These are phyloP conservation scores for Telmatochromis bifrenatus DNA, from an alignment of 2,113 vertebrate genomes.

Conservation along the genomic window DNA sequence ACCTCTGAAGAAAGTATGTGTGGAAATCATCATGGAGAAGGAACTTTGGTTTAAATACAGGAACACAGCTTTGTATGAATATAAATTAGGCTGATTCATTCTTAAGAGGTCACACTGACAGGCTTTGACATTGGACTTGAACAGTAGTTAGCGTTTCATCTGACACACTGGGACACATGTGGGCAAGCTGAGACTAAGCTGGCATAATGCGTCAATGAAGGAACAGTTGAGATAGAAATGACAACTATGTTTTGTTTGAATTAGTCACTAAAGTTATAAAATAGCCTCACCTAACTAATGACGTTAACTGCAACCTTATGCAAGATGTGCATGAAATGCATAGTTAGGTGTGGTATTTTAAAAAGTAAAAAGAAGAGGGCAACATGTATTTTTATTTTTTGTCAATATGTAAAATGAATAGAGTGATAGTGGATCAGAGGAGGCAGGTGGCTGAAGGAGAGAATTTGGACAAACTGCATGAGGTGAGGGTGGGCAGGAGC, in stretches of 20 bases:
- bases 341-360: neutral
- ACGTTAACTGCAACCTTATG: neutral
- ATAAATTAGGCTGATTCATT: neutral
- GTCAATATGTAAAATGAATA: neutral
- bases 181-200: neutral
- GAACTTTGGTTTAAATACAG: neutral
- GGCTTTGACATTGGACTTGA: neutral
- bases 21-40: neutral
- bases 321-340: neutral
- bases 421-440: neutral
- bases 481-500: neutral
- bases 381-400: neutral
- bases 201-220: rapidly evolving
- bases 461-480: neutral
- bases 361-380: neutral
- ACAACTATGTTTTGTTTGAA: neutral
- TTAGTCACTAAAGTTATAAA: neutral
- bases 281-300: neutral
- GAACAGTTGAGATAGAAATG: neutral
- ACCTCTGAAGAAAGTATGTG: neutral
- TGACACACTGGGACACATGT: neutral
- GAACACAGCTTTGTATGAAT: neutral
- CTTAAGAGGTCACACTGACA: neutral
- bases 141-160: neutral
- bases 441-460: neutral